phyloP scores from a whole-genome alignment of 2,113 vertebrate genomes.

The Pristiophorus japonicus region DNA sequence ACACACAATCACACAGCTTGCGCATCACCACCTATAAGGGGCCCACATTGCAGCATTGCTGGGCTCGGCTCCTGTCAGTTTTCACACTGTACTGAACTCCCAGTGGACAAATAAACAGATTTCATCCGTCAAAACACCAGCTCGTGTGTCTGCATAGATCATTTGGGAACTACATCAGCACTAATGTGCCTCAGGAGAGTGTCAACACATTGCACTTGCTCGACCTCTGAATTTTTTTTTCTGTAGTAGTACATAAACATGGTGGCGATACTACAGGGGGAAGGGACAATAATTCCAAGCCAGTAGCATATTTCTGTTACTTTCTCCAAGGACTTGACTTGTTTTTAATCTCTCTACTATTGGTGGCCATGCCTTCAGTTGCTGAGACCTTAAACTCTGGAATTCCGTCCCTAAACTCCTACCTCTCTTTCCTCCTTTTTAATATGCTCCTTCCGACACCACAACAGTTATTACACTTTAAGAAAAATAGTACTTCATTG shows the following conservation, averaged over 20 bases:
- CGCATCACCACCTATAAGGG: no score
- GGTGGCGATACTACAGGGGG: neutral
- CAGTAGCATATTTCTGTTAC: neutral
- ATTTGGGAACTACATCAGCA: neutral
- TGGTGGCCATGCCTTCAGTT: neutral
- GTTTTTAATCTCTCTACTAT: neutral
- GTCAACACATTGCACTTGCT: neutral
- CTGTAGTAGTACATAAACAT: no score
- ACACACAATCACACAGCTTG: no score
- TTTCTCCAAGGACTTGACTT: neutral
- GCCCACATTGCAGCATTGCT: no score
- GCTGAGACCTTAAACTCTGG: neutral
- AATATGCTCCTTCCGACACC: neutral
- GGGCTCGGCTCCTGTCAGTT: no score
- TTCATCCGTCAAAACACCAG: neutral
- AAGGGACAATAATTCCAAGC: neutral
- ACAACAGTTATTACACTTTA: no score
- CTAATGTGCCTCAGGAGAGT: neutral
- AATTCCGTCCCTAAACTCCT: neutral
- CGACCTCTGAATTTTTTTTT: neutral
- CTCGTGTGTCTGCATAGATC: neutral
- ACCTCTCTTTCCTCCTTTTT: neutral
- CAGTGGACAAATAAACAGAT: neutral
- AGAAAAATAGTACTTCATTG: no score
- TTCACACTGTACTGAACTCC: no score